These are phyloP conservation scores for Tenthredo livida DNA, from an alignment of 2,888 invertebrate species.

Conservation along the genomic window DNA sequence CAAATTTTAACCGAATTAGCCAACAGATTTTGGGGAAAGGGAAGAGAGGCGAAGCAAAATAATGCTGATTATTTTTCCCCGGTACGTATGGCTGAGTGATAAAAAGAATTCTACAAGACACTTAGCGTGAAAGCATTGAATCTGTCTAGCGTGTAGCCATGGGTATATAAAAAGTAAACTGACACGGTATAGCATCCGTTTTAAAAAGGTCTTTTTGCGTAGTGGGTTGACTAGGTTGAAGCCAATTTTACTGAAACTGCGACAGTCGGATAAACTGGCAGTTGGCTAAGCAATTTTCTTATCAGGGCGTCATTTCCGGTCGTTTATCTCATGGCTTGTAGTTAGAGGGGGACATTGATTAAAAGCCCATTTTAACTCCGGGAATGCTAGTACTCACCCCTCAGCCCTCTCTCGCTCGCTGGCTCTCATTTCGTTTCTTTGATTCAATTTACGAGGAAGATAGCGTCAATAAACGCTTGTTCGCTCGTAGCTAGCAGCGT, in stretches of 20 bases:
- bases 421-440: slow-evolving; percentile 72
- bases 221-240: slow-evolving; percentile 60
- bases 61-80: not conserved
- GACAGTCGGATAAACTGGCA: slow-evolving; percentile 58
- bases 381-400: slow-evolving; percentile 65
- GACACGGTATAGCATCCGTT: slow-evolving; percentile 61
- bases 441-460: slow-evolving; percentile 75
- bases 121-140: slow-evolving; percentile 32
- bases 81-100: not conserved
- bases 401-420: slow-evolving; percentile 57
- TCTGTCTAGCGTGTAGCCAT: slow-evolving; percentile 1
- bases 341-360: slow-evolving; percentile 73
- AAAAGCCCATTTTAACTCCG: slow-evolving; percentile 73
- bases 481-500: slow-evolving; percentile 56
- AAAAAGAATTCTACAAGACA: slow-evolving; percentile 17
- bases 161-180: slow-evolving; percentile 19
- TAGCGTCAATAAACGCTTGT: slow-evolving; percentile 65
- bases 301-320: slow-evolving; percentile 75
- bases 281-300: slow-evolving; percentile 74
- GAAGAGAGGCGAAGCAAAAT: not conserved
- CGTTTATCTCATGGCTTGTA: slow-evolving; percentile 75
- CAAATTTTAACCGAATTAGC: not conserved
- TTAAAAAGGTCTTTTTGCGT: slow-evolving; percentile 63
- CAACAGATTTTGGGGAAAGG: not conserved
- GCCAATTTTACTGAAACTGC: slow-evolving; percentile 66